Conservation (phyloP, 2,888 invertebrate species). For the Rotaria magnacalcarata region DNA sequence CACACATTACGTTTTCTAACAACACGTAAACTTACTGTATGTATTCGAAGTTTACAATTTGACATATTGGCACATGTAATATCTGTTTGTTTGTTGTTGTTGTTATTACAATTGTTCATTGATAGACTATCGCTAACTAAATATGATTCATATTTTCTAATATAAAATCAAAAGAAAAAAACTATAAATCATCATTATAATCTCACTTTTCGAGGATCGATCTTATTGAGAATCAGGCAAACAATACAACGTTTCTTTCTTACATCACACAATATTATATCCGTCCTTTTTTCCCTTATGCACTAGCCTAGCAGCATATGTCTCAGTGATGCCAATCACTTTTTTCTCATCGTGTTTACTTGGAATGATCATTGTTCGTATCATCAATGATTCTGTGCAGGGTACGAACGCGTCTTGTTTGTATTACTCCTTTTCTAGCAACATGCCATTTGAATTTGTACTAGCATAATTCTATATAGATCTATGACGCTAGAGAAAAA, state of each 20-base stretch:
- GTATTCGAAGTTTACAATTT: constrained; percentile 29
- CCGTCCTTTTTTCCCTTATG: not conserved
- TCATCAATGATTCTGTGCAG: constrained; percentile 11
- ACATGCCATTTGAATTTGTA: constrained; percentile 26
- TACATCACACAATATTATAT: constrained; percentile 14
- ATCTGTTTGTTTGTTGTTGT: not conserved
- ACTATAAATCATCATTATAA: not conserved
- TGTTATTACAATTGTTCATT: not conserved
- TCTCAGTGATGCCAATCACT: constrained; percentile 29
- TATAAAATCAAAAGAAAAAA: not conserved
- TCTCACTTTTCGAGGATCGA: constrained; percentile 15
- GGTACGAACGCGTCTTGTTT: not conserved
- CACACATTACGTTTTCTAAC: too few species aligned
- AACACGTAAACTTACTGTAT: not conserved
- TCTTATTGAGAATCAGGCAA: not conserved
- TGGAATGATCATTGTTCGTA: constrained; percentile 26
- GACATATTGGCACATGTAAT: not conserved
- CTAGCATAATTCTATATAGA: not conserved
- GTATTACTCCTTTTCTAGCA: constrained; percentile 17
- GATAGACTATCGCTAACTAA: not conserved
- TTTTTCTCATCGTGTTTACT: constrained; percentile 22
- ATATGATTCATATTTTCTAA: not conserved
- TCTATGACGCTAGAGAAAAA: not conserved
- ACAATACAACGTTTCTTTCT: not conserved
- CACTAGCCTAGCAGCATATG: constrained; percentile 17